Evolutionary conservation across 2,113 vertebrate species (phyloP), one percentile per base, ranked within the genome.

Genomic region (Rhombomys opimus): DNA sequence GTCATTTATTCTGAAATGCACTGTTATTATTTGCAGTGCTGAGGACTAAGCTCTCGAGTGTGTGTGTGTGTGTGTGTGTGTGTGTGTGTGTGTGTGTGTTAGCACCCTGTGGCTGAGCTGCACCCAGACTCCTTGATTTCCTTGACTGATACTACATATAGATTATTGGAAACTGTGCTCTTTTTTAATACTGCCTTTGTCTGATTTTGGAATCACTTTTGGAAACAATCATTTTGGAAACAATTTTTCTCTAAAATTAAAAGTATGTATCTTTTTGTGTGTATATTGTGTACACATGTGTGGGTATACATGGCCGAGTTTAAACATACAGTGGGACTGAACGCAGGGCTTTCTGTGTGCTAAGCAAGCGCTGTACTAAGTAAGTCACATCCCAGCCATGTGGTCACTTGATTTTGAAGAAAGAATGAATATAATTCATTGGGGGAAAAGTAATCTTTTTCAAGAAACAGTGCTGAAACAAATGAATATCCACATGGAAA

Each of bases 101-200:
- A 6, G 32, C 6, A 32, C 50, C n/a, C 63, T 38, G 10, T n/a
- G 67, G 54, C 12, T 57, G 17, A 77, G 25, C 81, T 52, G 41
- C 2, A 8, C 2, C 13, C 46, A 30, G 18, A 46, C 1, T 25
- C 15, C 67, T 73, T 25, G 4, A 63, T 73, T 89, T 23, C 70
- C 15, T n/a, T 41, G 1, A n/a, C 41, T n/a, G 30, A 38, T n/a
- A 50, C 18, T 22, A 76, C 54, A 30, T 72, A 8, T 27, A 70
- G 38, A 61, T 30, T 61, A 61, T 77, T 46, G 41, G 27, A 92
- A 89, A 77, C 35, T 80, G 1, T 63, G 15, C 10, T 91, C 23
- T 77, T 78, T 78, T 93, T 87, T 20, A 61, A 20, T 61, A 59
- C 57, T 94, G 65, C 23, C 6, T 78, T 94, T 90, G 65, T 89